A percentile compares a stretch with the other conserved stretches of the same genome.
Evolutionary conservation across 1,140 invertebrate species (phyloP).

Genomic region (Drosophila dunni): DNA sequence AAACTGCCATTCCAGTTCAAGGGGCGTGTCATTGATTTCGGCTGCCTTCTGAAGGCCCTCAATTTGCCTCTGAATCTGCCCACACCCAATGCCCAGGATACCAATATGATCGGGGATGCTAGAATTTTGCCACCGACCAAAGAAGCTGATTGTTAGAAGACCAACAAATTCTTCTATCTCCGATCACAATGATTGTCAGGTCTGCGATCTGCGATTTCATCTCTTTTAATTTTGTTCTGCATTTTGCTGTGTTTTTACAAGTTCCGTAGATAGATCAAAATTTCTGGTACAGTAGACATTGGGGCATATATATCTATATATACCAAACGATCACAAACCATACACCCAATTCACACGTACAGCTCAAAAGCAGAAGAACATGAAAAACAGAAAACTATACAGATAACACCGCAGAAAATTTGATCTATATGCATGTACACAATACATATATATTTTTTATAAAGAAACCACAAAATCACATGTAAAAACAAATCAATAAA

Average conservation of each 20-base stretch:
- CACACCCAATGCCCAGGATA: neutral
- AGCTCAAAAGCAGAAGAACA: no score
- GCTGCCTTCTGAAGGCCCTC: conserved; percentile 60
- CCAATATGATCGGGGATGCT: conserved; percentile 28
- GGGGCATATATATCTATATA: neutral
- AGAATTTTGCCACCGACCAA: conserved; percentile 49
- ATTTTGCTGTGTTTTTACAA: conserved; percentile 6
- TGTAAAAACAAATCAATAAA: conserved; percentile 22
- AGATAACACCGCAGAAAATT: conserved; percentile 1
- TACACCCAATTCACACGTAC: conserved; percentile 1
- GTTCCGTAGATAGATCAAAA: conserved; percentile 26
- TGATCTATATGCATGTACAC: neutral
- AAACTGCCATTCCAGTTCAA: conserved; percentile 69
- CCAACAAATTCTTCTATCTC: neutral
- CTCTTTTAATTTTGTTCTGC: conserved; percentile 7
- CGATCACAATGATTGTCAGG: neutral
- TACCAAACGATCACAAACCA: neutral
- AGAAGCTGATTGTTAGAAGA: conserved; percentile 3
- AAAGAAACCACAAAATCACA: conserved; percentile 9
- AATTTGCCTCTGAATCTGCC: conserved; percentile 58
- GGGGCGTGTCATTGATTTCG: conserved; percentile 74
- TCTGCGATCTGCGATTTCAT: neutral
- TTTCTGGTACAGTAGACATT: conserved; percentile 25
- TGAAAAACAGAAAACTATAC: no score
- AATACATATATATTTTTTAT: conserved; percentile 10